Conservation (phyloP, 2,113 vertebrate species). For the Ia io region DNA sequence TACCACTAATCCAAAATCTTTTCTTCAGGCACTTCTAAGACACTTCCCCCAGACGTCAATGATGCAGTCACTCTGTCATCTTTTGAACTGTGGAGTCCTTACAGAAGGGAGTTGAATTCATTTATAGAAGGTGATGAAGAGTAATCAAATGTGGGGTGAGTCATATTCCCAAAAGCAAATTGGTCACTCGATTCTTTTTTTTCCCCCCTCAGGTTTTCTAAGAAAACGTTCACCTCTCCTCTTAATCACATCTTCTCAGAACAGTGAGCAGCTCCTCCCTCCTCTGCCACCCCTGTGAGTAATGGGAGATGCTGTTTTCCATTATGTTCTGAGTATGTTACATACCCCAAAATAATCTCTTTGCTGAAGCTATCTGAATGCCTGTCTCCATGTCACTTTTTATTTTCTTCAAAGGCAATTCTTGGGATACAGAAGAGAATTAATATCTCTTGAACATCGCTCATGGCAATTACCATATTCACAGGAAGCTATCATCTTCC, state of each 20-base stretch:
- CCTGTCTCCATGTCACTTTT: background rate
- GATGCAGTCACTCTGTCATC: background rate
- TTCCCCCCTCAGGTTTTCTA: background rate
- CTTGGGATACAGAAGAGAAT: background rate
- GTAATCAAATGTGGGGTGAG: background rate
- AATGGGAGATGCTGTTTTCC: background rate
- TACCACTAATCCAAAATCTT: background rate
- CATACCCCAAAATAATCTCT: background rate
- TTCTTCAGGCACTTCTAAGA: background rate
- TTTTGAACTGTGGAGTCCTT: background rate
- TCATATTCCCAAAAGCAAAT: background rate
- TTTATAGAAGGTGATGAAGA: background rate
- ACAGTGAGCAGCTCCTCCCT: background rate
- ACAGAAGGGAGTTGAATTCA: background rate
- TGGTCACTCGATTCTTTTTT: background rate
- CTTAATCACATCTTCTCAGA: background rate
- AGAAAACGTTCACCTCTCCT: background rate
- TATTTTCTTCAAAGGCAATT: constrained; percentile 34
- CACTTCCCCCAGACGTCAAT: background rate
- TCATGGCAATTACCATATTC: background rate
- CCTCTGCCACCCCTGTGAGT: background rate
- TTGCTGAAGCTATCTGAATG: background rate
- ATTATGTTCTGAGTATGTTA: background rate
- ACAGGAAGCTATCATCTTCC: background rate
- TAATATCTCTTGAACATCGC: background rate